These are phyloP conservation scores for Leucoma salicis DNA, from an alignment of 2,888 invertebrate genomes.

Conservation along the genomic window DNA sequence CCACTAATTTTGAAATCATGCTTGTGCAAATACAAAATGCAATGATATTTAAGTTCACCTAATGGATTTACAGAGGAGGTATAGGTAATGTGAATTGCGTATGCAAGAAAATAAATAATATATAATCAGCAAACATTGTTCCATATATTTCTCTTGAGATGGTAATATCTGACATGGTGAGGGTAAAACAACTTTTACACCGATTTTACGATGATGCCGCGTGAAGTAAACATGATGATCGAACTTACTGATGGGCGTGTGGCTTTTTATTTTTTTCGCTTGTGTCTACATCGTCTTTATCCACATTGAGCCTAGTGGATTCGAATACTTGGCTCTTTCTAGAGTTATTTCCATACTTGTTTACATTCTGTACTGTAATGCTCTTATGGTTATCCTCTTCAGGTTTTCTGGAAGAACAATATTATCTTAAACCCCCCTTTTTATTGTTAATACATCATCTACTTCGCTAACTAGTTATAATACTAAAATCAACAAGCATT, in stretches of 20 bases:
- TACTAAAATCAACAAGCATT: conserved; percentile 29
- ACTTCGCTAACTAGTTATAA: conserved; percentile 13
- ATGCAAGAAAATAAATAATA: no score
- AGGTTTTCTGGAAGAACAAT: conserved; percentile 74
- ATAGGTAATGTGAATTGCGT: no score
- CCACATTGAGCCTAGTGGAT: conserved; percentile 86
- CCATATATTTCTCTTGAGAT: no score
- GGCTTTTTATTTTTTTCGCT: conserved; percentile 84
- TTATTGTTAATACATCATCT: not conserved
- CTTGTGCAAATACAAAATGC: no score
- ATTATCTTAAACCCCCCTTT: conserved; percentile 30
- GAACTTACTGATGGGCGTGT: conserved; percentile 69
- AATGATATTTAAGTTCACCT: no score
- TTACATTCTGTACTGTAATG: conserved; percentile 71
- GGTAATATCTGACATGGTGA: no score
- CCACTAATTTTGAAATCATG: no score
- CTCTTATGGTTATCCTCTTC: conserved; percentile 75
- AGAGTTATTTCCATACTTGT: conserved; percentile 71
- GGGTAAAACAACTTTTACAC: conserved; percentile 41
- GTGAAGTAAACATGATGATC: conserved; percentile 29
- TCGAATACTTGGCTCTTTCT: conserved; percentile 87
- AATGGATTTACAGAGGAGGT: no score
- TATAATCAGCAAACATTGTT: no score
- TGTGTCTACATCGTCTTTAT: conserved; percentile 88
- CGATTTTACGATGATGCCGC: conserved; percentile 30